Evolutionary conservation across 2,797 vertebrate species (phyloP).

Genomic region (Champsocephalus gunnari): DNA sequence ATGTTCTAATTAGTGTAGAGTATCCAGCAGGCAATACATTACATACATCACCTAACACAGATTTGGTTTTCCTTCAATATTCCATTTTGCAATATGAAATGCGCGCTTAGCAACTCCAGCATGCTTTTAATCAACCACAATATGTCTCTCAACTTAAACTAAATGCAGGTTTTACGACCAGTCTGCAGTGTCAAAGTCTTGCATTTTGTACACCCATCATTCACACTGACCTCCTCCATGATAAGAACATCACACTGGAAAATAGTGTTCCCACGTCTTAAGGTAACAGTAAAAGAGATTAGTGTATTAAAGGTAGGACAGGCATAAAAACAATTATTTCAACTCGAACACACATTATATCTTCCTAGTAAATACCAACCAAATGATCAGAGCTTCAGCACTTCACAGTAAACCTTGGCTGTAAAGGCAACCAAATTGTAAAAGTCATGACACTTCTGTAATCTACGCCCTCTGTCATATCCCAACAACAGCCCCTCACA

Average conservation of each 20-base stretch:
- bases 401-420: not conserved
- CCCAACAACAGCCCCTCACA: not conserved
- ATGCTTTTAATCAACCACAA: not conserved
- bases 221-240: not conserved
- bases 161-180: too few relatives aligned
- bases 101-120: not conserved
- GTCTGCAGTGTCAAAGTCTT: not conserved
- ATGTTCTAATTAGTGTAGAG: not conserved
- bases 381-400: not conserved
- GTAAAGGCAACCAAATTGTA: not conserved
- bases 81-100: not conserved
- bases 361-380: not conserved
- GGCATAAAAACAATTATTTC: not conserved
- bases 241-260: not conserved
- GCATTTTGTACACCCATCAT: not conserved
- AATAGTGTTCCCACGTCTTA: not conserved
- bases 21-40: too few relatives aligned
- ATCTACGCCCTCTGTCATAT: slow-evolving; percentile 22
- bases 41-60: not conserved
- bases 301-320: too few relatives aligned
- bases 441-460: slow-evolving; percentile 15
- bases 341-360: not conserved
- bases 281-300: not conserved
- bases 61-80: not conserved
- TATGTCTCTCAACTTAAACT: not conserved